Evolutionary conservation across 2,888 invertebrate genomes (phyloP).

Genomic region (Drosophila macrospina): DNA sequence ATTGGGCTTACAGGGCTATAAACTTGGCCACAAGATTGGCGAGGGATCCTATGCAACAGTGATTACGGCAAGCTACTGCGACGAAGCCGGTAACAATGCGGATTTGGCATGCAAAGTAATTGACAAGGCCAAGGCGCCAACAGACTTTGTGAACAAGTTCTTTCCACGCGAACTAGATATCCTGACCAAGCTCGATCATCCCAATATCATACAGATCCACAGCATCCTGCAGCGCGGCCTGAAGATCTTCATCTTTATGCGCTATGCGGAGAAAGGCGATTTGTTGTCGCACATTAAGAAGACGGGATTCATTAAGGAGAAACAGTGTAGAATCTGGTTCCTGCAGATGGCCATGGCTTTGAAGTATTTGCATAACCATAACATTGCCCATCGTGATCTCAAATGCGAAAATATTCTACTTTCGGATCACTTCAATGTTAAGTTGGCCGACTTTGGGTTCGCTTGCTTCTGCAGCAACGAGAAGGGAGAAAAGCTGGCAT

Average conservation of each 20-base stretch:
- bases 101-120: constrained; percentile 95
- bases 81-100: constrained; percentile 87
- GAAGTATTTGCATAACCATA: constrained; percentile 92
- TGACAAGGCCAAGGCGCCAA: constrained; percentile 94
- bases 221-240: constrained; percentile 93
- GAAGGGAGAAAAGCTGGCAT: constrained; percentile 90
- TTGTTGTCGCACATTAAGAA: constrained; percentile 93
- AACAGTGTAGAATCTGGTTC: constrained; percentile 93
- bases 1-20: constrained; percentile 92
- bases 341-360: constrained; percentile 91
- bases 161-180: constrained; percentile 97
- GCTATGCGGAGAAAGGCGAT: constrained; percentile 96
- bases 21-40: constrained; percentile 93
- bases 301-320: constrained; percentile 91
- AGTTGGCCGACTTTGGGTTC: constrained; percentile 97
- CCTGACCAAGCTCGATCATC: constrained; percentile 94
- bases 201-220: constrained; percentile 95
- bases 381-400: constrained; percentile 95
- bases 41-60: constrained; percentile 97
- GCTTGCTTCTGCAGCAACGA: constrained; percentile 92
- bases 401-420: constrained; percentile 96
- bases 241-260: constrained; percentile 95
- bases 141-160: constrained; percentile 96
- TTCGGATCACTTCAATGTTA: constrained; percentile 93
- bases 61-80: constrained; percentile 92